These are phyloP conservation scores for Gasteruption jaculator DNA, from an alignment of 2,888 invertebrate genomes.

Conservation along the genomic window DNA sequence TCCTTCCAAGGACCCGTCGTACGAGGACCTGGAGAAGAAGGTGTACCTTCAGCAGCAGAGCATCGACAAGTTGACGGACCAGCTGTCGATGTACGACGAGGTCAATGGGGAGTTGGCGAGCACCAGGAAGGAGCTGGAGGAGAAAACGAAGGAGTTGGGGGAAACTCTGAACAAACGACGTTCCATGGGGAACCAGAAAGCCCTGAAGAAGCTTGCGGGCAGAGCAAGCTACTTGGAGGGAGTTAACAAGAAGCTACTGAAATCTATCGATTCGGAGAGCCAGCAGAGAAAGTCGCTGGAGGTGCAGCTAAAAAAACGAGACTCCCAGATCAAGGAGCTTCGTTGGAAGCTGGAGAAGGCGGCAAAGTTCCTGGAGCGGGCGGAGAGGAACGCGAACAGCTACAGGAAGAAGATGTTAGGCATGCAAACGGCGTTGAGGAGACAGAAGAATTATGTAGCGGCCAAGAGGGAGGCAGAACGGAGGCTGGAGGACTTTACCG, in stretches of 20 bases:
- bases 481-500: slow-evolving; percentile 32
- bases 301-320: slow-evolving; percentile 36
- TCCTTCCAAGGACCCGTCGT: slow-evolving; percentile 1
- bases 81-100: slow-evolving; percentile 35
- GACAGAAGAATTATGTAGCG: slow-evolving; percentile 34
- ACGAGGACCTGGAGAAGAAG: slow-evolving; percentile 27
- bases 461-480: slow-evolving; percentile 31
- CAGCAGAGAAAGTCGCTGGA: slow-evolving; percentile 37
- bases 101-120: slow-evolving; percentile 27
- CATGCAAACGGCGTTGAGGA: slow-evolving; percentile 37
- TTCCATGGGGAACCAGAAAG: slow-evolving; percentile 3
- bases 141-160: slow-evolving; percentile 27
- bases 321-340: slow-evolving; percentile 43
- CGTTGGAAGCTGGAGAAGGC: slow-evolving; percentile 46
- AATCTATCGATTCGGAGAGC: slow-evolving; percentile 33
- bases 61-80: slow-evolving; percentile 35
- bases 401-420: slow-evolving; percentile 41
- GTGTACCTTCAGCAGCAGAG: slow-evolving; percentile 36
- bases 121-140: slow-evolving; percentile 23
- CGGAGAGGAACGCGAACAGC: slow-evolving; percentile 41
- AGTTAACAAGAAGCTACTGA: slow-evolving; percentile 38
- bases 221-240: slow-evolving; percentile 36
- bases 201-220: slow-evolving; percentile 19
- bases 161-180: slow-evolving; percentile 19
- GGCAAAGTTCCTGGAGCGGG: slow-evolving; percentile 43